Percentiles rank a stretch among this genome's conserved stretches.
Evolutionary conservation across 2,888 invertebrate genomes (phyloP).

Genomic region (Xanthorhoe designata): DNA sequence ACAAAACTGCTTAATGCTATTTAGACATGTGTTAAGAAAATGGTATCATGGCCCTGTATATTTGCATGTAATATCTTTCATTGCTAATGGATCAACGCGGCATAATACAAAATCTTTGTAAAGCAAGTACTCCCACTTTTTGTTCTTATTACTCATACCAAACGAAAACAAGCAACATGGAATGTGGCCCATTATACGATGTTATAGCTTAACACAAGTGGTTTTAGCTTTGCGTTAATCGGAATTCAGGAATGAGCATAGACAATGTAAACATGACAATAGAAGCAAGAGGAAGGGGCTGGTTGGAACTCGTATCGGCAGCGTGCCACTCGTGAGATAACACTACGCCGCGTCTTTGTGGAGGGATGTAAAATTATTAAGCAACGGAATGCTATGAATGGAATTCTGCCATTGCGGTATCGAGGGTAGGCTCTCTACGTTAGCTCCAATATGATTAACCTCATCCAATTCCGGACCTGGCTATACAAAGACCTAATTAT

Average conservation of each 20-base stretch:
- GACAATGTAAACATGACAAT: slow-evolving; percentile 85
- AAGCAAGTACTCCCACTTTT: not conserved
- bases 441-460: slow-evolving; percentile 59
- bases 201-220: slow-evolving; percentile 52
- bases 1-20: not conserved
- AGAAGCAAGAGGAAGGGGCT: slow-evolving; percentile 68
- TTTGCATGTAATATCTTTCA: not conserved
- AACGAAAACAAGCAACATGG: slow-evolving; percentile 39
- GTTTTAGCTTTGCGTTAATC: slow-evolving; percentile 74
- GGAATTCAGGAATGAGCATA: slow-evolving; percentile 80
- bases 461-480: slow-evolving; percentile 55
- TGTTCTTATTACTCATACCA: slow-evolving; percentile 2
- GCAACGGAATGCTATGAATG: slow-evolving; percentile 71
- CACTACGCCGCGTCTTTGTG: slow-evolving; percentile 76
- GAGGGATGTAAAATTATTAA: slow-evolving; percentile 80
- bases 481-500: slow-evolving; percentile 50
- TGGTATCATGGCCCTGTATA: not conserved
- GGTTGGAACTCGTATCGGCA: slow-evolving; percentile 75
- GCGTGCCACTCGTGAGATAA: slow-evolving; percentile 82
- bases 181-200: slow-evolving; percentile 45
- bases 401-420: slow-evolving; percentile 63
- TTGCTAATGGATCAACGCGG: not conserved
- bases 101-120: not conserved
- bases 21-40: not conserved
- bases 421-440: slow-evolving; percentile 58